Conservation (phyloP, 2,888 invertebrate species). For the Drosophila dives region DNA sequence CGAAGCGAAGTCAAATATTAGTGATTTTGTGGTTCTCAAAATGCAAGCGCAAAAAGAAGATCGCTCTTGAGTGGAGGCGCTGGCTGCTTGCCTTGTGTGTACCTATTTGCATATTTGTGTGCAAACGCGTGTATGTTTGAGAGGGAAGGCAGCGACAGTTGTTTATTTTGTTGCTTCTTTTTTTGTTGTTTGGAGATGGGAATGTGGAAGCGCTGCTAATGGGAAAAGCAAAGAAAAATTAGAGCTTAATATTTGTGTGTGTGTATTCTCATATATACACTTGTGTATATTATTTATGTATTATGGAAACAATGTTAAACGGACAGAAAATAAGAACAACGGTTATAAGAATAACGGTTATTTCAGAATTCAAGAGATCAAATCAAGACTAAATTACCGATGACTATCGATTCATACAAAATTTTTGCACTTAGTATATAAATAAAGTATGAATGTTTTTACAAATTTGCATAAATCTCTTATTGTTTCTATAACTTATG, state of each 20-base stretch:
- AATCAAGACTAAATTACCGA: neutral
- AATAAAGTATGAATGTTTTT: neutral
- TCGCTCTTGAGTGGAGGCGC: slow-evolving; percentile 52
- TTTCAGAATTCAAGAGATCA: neutral
- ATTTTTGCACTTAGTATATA: neutral
- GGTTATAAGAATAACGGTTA: neutral
- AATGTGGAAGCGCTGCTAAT: slow-evolving; percentile 61
- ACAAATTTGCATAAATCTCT: neutral
- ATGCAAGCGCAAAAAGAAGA: slow-evolving; percentile 71
- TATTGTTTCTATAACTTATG: neutral
- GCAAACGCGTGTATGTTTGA: slow-evolving; percentile 13
- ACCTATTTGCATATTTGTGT: slow-evolving; percentile 30
- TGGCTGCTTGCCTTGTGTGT: slow-evolving; percentile 34
- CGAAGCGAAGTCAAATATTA: slow-evolving; percentile 60
- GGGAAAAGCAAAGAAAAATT: slow-evolving; percentile 73
- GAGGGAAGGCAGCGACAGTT: slow-evolving; percentile 56
- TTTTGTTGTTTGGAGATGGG: slow-evolving; percentile 36
- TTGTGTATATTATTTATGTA: neutral
- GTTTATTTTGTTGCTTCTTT: slow-evolving; percentile 51
- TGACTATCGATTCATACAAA: neutral
- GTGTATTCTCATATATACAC: slow-evolving; percentile 2
- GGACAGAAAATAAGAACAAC: neutral
- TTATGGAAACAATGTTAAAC: neutral
- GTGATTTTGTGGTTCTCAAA: slow-evolving; percentile 36
- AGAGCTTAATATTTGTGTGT: slow-evolving; percentile 3